phyloP scores from a whole-genome alignment of 2,113 vertebrate genomes.

The Balaenoptera acutorostrata region DNA sequence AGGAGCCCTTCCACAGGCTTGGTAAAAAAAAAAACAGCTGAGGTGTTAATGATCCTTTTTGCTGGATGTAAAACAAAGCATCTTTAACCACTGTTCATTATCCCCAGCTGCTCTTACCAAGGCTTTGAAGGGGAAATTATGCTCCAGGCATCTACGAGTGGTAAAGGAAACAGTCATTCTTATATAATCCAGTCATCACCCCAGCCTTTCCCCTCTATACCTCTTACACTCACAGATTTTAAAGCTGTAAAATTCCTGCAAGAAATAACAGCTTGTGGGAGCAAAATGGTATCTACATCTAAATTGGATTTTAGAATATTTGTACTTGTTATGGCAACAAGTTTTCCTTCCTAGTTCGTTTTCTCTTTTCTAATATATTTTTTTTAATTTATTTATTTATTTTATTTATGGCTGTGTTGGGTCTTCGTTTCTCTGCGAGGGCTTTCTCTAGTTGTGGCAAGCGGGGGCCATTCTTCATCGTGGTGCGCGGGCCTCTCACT shows the following conservation, averaged over 20 bases:
- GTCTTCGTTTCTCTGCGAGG: no score
- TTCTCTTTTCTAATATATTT: not conserved
- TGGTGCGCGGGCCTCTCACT: no score
- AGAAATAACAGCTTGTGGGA: not conserved
- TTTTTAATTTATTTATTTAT: no score
- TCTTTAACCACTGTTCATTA: slow-evolving; percentile 32
- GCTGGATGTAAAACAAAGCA: slow-evolving; percentile 24
- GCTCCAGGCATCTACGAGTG: not conserved
- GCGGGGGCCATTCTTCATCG: no score
- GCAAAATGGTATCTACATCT: not conserved
- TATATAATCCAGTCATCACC: not conserved
- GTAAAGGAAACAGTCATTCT: slow-evolving; percentile 7
- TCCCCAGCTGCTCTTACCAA: slow-evolving; percentile 49
- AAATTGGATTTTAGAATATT: not conserved
- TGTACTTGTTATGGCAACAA: not conserved
- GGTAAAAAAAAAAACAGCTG: not conserved
- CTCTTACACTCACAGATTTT: not conserved
- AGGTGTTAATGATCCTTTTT: slow-evolving; percentile 40
- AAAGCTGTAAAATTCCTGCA: not conserved
- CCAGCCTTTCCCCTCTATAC: not conserved
- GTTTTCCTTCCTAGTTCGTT: not conserved
- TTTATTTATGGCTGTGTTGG: no score
- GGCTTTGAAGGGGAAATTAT: not conserved
- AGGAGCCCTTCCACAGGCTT: not conserved
- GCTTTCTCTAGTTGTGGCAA: no score